Evolutionary conservation across 2,888 invertebrate genomes (phyloP), one percentile per base, ranked within the genome.

Genomic region (Eulithis testata): DNA sequence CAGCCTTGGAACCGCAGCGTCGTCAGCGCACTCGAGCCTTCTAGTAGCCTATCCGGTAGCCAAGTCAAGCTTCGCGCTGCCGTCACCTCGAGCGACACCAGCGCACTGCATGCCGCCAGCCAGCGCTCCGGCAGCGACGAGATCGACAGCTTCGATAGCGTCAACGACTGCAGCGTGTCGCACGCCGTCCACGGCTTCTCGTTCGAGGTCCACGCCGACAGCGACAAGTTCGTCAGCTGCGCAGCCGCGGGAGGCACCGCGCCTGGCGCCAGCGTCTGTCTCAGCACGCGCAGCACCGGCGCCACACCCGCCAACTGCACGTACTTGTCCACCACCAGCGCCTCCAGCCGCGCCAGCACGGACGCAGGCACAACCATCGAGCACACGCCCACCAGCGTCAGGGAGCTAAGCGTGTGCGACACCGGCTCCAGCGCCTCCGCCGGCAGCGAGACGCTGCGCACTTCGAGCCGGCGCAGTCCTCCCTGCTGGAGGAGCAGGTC

Each of bases 101-200:
- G 68, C 12, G 65, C 63, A 1, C 56, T 61, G 55, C 65, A 66
- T 21, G 50, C 54, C 11, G 50, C 60, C 58, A 55, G 49, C 70
- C 58, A 65, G 37, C 54, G 68, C 52, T 36, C 51, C 21, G 62
- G 65, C 69, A 57, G 55, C 45, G 12, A 9, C 56, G 73, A 54
- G 65, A 71, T 69, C 47, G 68, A 60, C 21, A 78, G 65, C 52
- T 73, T 63, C 21, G 60, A 71, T 49, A 45, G 14, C 31, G 77
- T 76, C 62, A 82, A 72, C 49, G 59, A 8, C 5, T 9, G 21
- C 27, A 77, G 68, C n/a, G 63, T 56, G 4, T 47, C 62, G 52
- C 63, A 66, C 27, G 36, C n/a, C 27, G 21, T 14, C 60, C 65
- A 63, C 45, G 43, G 53, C 40, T 21, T 49, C 53, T 6, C 43